Evolutionary conservation across 2,113 vertebrate genomes (phyloP).

Genomic region (Pogona vitticeps): DNA sequence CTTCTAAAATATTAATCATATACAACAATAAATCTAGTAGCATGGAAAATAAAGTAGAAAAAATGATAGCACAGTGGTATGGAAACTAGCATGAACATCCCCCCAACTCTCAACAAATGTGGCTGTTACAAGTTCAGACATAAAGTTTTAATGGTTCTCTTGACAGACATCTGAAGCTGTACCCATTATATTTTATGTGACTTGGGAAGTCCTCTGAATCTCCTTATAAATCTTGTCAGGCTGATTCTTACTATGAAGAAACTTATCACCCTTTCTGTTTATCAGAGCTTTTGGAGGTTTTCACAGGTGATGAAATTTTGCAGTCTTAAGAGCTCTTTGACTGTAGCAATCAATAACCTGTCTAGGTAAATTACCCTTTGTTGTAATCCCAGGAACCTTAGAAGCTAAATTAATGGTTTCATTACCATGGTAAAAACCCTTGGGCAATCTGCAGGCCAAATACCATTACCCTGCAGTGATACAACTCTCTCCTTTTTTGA

Average conservation of each 20-base stretch:
- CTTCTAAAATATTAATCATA: too few species aligned
- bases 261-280: background rate
- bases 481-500: slow-evolving; percentile 8
- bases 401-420: slow-evolving; percentile 40
- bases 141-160: background rate
- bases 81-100: too few species aligned
- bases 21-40: too few species aligned
- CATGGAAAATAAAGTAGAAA: too few species aligned
- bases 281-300: background rate
- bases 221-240: background rate
- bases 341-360: slow-evolving; percentile 22
- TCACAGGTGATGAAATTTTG: slow-evolving; percentile 25
- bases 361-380: slow-evolving; percentile 35
- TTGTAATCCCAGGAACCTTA: slow-evolving; percentile 30
- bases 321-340: slow-evolving; percentile 23
- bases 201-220: background rate
- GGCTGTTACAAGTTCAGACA: background rate
- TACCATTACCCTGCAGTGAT: slow-evolving; percentile 13
- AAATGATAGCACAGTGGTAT: too few species aligned
- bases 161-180: background rate
- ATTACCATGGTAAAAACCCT: slow-evolving; percentile 28
- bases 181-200: background rate
- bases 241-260: background rate
- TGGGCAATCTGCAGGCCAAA: slow-evolving; percentile 17
- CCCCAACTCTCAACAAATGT: too few species aligned